Evolutionary conservation across 1,140 invertebrate species (phyloP).

Genomic region (Dolichoris vasculosae): DNA sequence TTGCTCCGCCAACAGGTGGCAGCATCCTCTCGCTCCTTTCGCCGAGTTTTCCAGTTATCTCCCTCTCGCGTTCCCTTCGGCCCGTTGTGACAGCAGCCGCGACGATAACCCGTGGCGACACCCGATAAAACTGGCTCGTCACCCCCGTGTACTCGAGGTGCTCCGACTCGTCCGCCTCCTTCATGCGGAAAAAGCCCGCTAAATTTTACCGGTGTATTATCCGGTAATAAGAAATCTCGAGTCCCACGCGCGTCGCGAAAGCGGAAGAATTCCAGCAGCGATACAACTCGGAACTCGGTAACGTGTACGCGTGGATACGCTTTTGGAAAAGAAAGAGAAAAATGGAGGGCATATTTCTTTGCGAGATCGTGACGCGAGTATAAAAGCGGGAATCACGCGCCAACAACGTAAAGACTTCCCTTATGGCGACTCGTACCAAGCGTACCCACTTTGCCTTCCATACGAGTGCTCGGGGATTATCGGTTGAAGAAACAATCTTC

Average conservation of each 20-base stretch:
- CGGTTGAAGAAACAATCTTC: conserved; percentile 56
- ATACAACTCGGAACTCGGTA: no score
- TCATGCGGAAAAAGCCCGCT: background rate
- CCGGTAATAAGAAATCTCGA: background rate
- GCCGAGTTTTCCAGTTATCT: conserved; percentile 30
- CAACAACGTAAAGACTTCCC: background rate
- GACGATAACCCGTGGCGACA: conserved; percentile 70
- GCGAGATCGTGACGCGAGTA: background rate
- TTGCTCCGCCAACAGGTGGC: conserved; percentile 71
- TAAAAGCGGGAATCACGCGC: conserved; percentile 50
- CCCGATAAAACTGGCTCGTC: conserved; percentile 69
- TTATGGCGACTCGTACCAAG: background rate
- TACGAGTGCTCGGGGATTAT: conserved; percentile 63
- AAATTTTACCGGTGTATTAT: background rate
- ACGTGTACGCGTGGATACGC: no score
- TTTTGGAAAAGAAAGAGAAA: no score
- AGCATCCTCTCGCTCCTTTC: conserved; percentile 63
- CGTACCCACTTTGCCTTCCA: no score
- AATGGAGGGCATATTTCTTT: background rate
- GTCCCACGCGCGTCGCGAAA: background rate
- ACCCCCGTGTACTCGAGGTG: conserved; percentile 2
- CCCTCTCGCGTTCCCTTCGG: conserved; percentile 36
- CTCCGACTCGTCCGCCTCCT: background rate
- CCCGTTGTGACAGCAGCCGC: conserved; percentile 61
- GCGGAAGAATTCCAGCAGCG: background rate